These are phyloP conservation scores for Zoanthus sociatus DNA, from an alignment of 92 coral and sea anemone genomes.

Conservation along the genomic window DNA sequence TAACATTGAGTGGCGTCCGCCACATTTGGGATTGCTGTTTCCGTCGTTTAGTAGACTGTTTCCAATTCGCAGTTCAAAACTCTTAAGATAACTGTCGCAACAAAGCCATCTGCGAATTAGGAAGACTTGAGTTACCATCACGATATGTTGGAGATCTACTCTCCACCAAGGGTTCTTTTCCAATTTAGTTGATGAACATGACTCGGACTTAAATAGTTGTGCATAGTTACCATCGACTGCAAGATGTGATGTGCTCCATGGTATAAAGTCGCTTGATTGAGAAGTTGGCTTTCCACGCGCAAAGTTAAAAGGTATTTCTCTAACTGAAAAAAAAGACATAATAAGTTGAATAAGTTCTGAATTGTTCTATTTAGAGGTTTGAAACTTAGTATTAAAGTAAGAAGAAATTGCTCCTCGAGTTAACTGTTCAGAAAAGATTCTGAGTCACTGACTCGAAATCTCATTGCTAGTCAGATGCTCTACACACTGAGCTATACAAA, in stretches of 20 bases:
- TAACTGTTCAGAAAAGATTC: too few species aligned
- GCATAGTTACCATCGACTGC: conserved; percentile 28
- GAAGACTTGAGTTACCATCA: background rate
- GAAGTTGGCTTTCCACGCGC: conserved; percentile 15
- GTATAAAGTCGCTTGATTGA: background rate
- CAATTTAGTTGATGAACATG: background rate
- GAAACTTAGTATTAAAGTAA: too few species aligned
- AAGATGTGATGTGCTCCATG: background rate
- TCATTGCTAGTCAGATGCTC: too few species aligned
- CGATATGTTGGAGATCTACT: conserved; percentile 11
- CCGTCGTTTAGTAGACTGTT: conserved; percentile 34
- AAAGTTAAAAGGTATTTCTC: background rate
- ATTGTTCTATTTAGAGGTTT: too few species aligned
- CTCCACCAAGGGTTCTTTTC: conserved; percentile 24
- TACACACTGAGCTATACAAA: too few species aligned
- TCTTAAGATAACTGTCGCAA: background rate
- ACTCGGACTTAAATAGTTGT: background rate
- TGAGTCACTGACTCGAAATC: too few species aligned
- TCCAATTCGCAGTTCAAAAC: conserved; percentile 52
- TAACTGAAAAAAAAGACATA: background rate
- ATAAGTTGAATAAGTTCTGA: too few species aligned
- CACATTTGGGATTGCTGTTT: conserved; percentile 49
- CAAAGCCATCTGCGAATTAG: conserved; percentile 4
- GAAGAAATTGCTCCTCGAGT: too few species aligned
- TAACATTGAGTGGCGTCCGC: conserved; percentile 22